Evolutionary conservation across 2,888 invertebrate species (phyloP).

Genomic region (Caenorhabditis macrosperma): DNA sequence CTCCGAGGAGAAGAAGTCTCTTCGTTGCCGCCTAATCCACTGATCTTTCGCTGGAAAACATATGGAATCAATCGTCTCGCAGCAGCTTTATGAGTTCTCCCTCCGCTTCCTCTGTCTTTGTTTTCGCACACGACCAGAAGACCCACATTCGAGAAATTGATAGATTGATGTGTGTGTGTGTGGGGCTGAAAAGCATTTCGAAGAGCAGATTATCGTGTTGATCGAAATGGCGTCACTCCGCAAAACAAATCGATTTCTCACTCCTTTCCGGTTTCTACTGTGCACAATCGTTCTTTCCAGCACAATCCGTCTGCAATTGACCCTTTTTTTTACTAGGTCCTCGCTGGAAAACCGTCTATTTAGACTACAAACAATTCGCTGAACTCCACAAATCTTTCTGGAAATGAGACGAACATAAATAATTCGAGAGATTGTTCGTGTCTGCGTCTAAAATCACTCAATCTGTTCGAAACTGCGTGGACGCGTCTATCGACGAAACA

Average conservation of each 20-base stretch:
- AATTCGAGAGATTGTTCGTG: no score
- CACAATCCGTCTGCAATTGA: no score
- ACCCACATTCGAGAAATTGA: conserved; percentile 22
- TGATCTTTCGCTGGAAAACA: not conserved
- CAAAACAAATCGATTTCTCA: not conserved
- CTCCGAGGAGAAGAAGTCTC: no score
- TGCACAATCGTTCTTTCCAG: not conserved
- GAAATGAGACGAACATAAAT: no score
- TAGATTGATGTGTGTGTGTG: conserved; percentile 3
- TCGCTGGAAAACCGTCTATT: no score
- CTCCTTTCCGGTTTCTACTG: not conserved
- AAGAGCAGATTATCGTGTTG: conserved; percentile 8
- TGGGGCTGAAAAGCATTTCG: not conserved
- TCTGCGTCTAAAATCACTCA: no score
- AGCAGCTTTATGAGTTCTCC: not conserved
- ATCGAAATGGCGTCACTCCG: not conserved
- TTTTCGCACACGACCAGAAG: conserved; percentile 6
- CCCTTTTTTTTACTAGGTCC: no score
- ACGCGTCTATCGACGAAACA: no score
- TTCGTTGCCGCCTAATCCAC: no score
- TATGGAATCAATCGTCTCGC: conserved; percentile 24
- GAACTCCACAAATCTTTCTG: no score
- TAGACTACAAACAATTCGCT: no score
- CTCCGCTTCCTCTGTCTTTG: not conserved
- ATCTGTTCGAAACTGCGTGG: no score